These are phyloP conservation scores for Acleris holmiana DNA, from an alignment of 2,888 invertebrate species.

Conservation along the genomic window DNA sequence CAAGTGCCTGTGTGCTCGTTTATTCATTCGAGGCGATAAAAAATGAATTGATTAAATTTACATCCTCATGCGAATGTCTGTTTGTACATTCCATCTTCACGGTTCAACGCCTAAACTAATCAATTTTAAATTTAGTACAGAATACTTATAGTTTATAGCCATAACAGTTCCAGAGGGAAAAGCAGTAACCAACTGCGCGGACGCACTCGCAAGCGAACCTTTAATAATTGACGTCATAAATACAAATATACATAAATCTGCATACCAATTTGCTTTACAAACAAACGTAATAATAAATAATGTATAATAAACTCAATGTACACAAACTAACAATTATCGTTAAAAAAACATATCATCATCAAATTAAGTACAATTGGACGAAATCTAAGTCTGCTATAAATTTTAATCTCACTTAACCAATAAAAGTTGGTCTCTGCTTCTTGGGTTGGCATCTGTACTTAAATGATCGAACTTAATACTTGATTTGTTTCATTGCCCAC, in stretches of 20 bases:
- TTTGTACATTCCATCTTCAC: neutral
- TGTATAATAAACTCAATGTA: constrained; percentile 9
- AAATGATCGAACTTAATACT: no score
- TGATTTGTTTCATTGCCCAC: no score
- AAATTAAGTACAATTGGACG: constrained; percentile 26
- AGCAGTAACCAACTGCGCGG: no score
- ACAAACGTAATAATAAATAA: constrained; percentile 6
- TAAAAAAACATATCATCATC: constrained; percentile 24
- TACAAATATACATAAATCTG: neutral
- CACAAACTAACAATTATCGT: constrained; percentile 4
- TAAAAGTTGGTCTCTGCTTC: constrained; percentile 8
- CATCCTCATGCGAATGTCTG: neutral
- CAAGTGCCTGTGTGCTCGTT: no score
- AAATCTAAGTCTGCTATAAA: constrained; percentile 34
- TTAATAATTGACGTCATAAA: no score
- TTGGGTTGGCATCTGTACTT: no score
- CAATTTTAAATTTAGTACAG: neutral
- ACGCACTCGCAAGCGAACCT: no score
- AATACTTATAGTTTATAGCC: no score
- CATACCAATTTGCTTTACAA: constrained; percentile 1
- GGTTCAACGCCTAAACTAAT: neutral
- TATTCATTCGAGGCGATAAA: no score
- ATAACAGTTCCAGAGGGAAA: no score
- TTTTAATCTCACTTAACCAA: constrained; percentile 33
- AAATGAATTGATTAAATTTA: no score